Percentiles rank a stretch among this genome's conserved stretches.
These are phyloP conservation scores for Blennius ocellaris DNA, from an alignment of 2,113 vertebrate genomes.

Conservation along the genomic window DNA sequence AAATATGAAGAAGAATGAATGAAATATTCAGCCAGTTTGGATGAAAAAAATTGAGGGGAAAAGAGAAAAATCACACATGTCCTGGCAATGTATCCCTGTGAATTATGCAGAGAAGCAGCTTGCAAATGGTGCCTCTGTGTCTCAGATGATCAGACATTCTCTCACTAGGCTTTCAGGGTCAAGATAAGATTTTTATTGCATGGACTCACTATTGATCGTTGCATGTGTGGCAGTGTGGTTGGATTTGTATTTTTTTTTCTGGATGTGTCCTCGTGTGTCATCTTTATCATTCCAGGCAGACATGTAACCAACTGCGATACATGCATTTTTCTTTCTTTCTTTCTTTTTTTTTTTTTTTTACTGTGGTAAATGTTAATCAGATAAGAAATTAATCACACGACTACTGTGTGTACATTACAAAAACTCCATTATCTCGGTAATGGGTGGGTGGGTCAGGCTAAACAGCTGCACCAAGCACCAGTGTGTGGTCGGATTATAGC, in stretches of 20 bases:
- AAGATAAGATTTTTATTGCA: slow-evolving; percentile 59
- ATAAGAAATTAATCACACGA: slow-evolving; percentile 50
- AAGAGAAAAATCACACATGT: slow-evolving; percentile 55
- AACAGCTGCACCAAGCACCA: slow-evolving; percentile 29
- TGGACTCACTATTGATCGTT: slow-evolving; percentile 13
- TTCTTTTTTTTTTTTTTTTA: background rate
- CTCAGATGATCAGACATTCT: slow-evolving; percentile 53
- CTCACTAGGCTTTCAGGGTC: slow-evolving; percentile 55
- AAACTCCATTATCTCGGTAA: slow-evolving; percentile 48
- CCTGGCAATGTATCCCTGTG: slow-evolving; percentile 64
- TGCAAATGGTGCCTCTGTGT: slow-evolving; percentile 65
- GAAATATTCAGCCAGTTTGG: slow-evolving; percentile 75
- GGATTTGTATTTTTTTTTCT: background rate
- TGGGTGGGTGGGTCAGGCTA: slow-evolving; percentile 6
- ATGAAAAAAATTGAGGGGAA: background rate
- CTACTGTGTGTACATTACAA: slow-evolving; percentile 38
- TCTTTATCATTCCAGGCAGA: slow-evolving; percentile 24
- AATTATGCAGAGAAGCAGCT: slow-evolving; percentile 74
- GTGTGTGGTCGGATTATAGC: slow-evolving; percentile 26
- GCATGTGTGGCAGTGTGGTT: slow-evolving; percentile 1
- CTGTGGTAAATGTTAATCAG: slow-evolving; percentile 46
- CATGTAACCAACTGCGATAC: slow-evolving; percentile 15
- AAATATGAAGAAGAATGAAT: slow-evolving; percentile 72
- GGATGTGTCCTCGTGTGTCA: slow-evolving; percentile 3
- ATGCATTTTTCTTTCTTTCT: background rate